These are phyloP conservation scores for Drosophila aff. DNA, from an alignment of 1,140 invertebrate species.

Conservation along the genomic window DNA sequence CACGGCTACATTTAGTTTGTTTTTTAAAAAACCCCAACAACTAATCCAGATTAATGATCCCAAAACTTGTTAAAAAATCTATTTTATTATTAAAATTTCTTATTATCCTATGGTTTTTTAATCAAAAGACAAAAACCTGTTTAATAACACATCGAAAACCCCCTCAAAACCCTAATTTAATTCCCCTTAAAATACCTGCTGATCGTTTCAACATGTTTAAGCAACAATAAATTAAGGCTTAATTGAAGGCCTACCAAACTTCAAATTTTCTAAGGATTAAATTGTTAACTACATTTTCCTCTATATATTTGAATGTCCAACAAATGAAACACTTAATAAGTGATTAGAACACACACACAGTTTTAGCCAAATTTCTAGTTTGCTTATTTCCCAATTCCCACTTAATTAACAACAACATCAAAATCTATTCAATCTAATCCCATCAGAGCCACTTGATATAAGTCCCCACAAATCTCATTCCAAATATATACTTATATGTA, in stretches of 20 bases:
- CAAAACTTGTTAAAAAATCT: too few relatives aligned
- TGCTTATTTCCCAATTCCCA: slow-evolving; percentile 25
- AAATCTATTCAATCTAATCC: slow-evolving; percentile 30
- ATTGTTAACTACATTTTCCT: background rate
- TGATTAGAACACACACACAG: slow-evolving; percentile 17
- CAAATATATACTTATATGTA: background rate
- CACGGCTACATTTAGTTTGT: background rate
- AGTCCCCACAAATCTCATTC: background rate
- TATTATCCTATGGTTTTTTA: too few relatives aligned
- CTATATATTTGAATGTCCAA: background rate
- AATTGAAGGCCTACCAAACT: too few relatives aligned
- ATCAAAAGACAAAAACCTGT: too few relatives aligned
- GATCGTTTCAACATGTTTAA: background rate
- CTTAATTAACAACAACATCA: slow-evolving; percentile 37
- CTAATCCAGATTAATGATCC: too few relatives aligned
- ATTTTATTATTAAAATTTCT: too few relatives aligned
- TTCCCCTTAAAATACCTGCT: background rate
- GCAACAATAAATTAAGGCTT: background rate
- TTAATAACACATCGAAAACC: too few relatives aligned
- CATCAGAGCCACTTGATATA: slow-evolving; percentile 33
- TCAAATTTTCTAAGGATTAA: background rate
- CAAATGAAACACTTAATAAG: slow-evolving; percentile 9
- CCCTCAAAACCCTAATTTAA: too few relatives aligned
- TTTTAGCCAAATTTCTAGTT: slow-evolving; percentile 7
- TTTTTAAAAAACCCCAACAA: background rate